Base-by-base conservation (phyloP, 2,797 vertebrate genomes). In the Dermochelys coriacea region DNA sequence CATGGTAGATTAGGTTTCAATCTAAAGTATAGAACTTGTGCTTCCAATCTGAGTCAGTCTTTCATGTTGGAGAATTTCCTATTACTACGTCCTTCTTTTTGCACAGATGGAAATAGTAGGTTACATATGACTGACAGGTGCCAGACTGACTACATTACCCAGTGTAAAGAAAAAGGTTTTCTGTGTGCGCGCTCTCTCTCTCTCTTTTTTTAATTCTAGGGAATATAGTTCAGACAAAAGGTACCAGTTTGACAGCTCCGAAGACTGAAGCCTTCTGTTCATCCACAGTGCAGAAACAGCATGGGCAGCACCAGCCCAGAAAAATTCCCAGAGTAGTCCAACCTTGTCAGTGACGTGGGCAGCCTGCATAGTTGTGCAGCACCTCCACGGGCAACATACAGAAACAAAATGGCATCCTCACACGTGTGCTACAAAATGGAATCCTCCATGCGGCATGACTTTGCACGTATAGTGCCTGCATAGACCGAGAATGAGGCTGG, bases 51-150 rank as follows among this genome's bases (percentile, higher is more conserved):
- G 3, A 94, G 84, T 31, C 18, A 87, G 71, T 71, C 34, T 83
- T 91, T 94, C 71, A 82, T 86, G 52, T 81, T 37, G 41, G 89
- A 93, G 78, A 81, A 82, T 91, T 96, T 94, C 77, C 52, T 87
- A 77, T 92, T 88, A 91, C 37, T 92, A 85, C 51, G 90, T 84
- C 85, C 27, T 81, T 92, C 6, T 4, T 50, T 23, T 89, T 80
- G 80, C 2, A 4, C 61, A 54, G 34, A 25, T 27, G 80, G 86
- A 80, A 95, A 78, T 68, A 79, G 8, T 0, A 11, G 61, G 41
- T 2, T 95, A 84, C 80, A 45, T 84, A 88, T 11, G 74, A 84
- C 75, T 47, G 71, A 84, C 29, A 50, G 77, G 75, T 68, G 78
- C 12, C 8, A 92, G 85, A 16, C 64, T 94, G 82, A 64, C 34